Percentiles rank a stretch among this genome's conserved stretches.
Evolutionary conservation across 2,888 invertebrate genomes (phyloP).

Genomic region (Cantharis rufa): DNA sequence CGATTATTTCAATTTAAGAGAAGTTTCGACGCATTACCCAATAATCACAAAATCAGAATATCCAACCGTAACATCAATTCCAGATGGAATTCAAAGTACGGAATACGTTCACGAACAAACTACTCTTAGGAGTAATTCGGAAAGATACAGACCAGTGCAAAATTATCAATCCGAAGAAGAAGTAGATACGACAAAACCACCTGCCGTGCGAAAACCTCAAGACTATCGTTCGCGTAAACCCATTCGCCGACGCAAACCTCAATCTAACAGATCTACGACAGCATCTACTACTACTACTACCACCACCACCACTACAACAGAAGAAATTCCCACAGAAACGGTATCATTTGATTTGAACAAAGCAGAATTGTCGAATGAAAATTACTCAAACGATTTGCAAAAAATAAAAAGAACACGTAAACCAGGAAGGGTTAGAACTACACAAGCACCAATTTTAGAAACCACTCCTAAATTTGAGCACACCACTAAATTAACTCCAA

Average conservation of each 20-base stretch:
- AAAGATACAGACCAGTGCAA: conserved; percentile 34
- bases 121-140: conserved; percentile 27
- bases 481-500: not conserved
- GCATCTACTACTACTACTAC: conserved; percentile 28
- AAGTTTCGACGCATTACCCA: conserved; percentile 55
- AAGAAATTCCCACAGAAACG: conserved; percentile 24
- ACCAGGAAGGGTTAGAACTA: conserved; percentile 25
- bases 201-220: conserved; percentile 13
- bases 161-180: conserved; percentile 35
- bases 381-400: conserved; percentile 13
- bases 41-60: conserved; percentile 45
- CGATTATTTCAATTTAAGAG: conserved; percentile 50
- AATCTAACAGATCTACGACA: conserved; percentile 36
- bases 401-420: conserved; percentile 36
- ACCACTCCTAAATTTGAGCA: conserved; percentile 7
- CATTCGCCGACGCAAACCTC: conserved; percentile 21
- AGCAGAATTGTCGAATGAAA: conserved; percentile 38
- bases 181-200: conserved; percentile 30
- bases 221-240: conserved; percentile 27
- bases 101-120: conserved; percentile 33
- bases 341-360: conserved; percentile 42
- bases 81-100: conserved; percentile 15
- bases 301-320: conserved; percentile 26
- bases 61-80: conserved; percentile 19
- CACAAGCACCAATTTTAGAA: conserved; percentile 7